Percentiles rank a stretch among this genome's conserved stretches.
These are phyloP conservation scores for Netelia fuscicornis DNA, from an alignment of 2,888 invertebrate species.

Conservation along the genomic window DNA sequence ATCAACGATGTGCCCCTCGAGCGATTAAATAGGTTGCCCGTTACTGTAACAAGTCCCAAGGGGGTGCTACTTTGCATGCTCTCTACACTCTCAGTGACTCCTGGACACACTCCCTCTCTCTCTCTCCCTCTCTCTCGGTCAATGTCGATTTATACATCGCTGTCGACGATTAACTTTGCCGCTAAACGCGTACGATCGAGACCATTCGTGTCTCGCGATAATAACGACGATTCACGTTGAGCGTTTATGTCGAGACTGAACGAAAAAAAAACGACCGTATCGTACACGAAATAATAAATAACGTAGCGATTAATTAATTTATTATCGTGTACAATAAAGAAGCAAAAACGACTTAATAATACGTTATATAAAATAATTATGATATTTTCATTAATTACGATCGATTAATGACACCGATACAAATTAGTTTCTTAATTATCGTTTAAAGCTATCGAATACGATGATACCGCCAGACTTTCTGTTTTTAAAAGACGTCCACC, in stretches of 20 bases:
- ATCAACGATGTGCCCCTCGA: conserved; percentile 48
- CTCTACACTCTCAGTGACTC: conserved; percentile 23
- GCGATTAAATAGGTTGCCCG: conserved; percentile 40
- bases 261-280: not conserved
- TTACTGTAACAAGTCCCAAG: conserved; percentile 49
- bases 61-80: conserved; percentile 47
- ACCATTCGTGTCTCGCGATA: conserved; percentile 52
- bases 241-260: not conserved
- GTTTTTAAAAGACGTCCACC: too few relatives aligned
- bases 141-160: conserved; percentile 24
- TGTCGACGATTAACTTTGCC: conserved; percentile 44
- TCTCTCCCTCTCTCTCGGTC: conserved; percentile 8
- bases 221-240: conserved; percentile 31
- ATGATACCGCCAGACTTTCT: too few relatives aligned
- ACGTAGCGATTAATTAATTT: not conserved
- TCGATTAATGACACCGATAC: too few relatives aligned
- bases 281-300: too few relatives aligned
- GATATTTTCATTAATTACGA: too few relatives aligned
- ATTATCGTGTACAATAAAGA: conserved; percentile 13
- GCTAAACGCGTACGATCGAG: conserved; percentile 44
- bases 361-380: too few relatives aligned
- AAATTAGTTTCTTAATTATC: too few relatives aligned
- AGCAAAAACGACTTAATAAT: too few relatives aligned
- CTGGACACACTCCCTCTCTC: not conserved
- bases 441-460: too few relatives aligned